Base-by-base conservation (phyloP, 2,797 vertebrate species). In the Leuciscus waleckii region DNA sequence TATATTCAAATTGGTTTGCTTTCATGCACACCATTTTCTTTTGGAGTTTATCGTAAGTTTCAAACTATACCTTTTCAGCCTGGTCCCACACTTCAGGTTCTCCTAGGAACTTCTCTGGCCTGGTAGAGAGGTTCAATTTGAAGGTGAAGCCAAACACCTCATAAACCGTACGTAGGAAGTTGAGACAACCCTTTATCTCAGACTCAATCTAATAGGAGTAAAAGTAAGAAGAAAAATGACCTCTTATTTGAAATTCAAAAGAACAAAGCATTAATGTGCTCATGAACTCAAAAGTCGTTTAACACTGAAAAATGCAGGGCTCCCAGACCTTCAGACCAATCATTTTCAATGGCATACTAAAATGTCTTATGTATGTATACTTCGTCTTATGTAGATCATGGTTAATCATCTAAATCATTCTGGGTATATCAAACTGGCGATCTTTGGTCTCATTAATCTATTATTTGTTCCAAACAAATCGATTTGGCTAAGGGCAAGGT, bases 101-200 rank as follows among this genome's bases (percentile, higher is more conserved):
- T 82, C 98, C 98, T 56, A 99, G 95, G 89, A 97, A 99, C 91
- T 99, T 99, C 92, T 99, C 98, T 4, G 98, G 98, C 84, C 97
- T 95, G 74, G 98, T 99, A 86, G 98, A 98, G 79, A 99, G 97
- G 93, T 99, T 97, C 85, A 99, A 93, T 94, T 99, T 99, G 92
- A 99, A 99, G 1, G 95, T 97, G 94, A 99, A 99, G 90, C 97
- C 98, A 86, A 99, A 99, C 80, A 98, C 95, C 0, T 92, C 90
- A 73, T 99, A 99, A 8, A 99, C 97, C 0, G 97, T 88, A 17
- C 95, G 96, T 78, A 99, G 93, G 92, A 99, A 99, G 90, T 98
- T 94, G 92, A 99, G 95, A 81, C 98, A 99, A 88, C 96, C 96
- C 91, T 97, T 99, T 86, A 99, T 99, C 94, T 99, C 98, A 0